phyloP scores from a whole-genome alignment of 2,888 invertebrate genomes.

The Digitonthophagus gazella region DNA sequence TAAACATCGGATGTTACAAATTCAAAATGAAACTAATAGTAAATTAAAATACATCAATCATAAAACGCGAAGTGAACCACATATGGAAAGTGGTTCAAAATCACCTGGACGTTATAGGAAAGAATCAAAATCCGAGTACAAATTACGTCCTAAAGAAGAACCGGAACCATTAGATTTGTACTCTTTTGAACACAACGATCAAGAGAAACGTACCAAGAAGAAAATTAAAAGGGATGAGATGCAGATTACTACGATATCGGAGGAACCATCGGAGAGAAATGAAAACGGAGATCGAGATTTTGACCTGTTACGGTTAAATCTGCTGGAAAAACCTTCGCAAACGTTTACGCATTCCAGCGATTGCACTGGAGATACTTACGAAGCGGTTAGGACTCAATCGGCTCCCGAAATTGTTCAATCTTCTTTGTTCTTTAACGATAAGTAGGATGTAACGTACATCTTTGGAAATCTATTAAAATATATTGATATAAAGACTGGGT shows the following conservation, averaged over 20 bases:
- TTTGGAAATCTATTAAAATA: too few species aligned
- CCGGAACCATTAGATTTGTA: background rate
- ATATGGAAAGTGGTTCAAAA: constrained; percentile 3
- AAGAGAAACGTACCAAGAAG: background rate
- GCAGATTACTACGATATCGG: background rate
- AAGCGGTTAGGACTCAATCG: constrained; percentile 33
- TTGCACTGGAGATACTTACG: constrained; percentile 18
- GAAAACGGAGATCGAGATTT: constrained; percentile 16
- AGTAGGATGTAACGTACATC: constrained; percentile 24
- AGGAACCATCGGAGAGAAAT: background rate
- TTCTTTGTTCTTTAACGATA: constrained; percentile 30
- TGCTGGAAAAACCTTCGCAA: constrained; percentile 20
- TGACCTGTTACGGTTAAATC: constrained; percentile 20
- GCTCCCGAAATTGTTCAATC: constrained; percentile 36
- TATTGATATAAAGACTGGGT: too few species aligned
- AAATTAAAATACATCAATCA: constrained; percentile 37
- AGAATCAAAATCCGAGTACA: constrained; percentile 11
- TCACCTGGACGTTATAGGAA: background rate
- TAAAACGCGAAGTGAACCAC: constrained; percentile 17
- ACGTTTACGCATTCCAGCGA: constrained; percentile 24
- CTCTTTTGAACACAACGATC: background rate
- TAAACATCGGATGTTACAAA: constrained; percentile 38
- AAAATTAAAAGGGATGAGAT: background rate
- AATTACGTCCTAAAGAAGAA: background rate
- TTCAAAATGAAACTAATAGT: constrained; percentile 42